phyloP scores from a whole-genome alignment of 1,140 invertebrate genomes.

The Drosophila ficusphila region DNA sequence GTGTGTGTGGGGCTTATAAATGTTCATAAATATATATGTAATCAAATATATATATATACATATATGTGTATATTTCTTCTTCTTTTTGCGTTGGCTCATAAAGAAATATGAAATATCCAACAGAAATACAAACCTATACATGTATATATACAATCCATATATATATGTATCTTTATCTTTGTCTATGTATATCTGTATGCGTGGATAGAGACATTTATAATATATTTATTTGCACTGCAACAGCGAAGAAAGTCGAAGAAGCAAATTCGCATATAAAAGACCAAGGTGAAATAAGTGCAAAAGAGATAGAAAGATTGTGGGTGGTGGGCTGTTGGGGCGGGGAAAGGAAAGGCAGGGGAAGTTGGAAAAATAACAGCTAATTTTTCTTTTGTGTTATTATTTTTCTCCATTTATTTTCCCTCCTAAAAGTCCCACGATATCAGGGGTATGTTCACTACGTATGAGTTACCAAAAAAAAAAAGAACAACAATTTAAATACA shows the following conservation, averaged over 20 bases:
- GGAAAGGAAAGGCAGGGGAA: background rate
- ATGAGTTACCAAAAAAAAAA: no score
- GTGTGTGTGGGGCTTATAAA: background rate
- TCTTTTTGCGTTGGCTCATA: conserved; percentile 40
- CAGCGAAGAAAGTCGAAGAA: conserved; percentile 43
- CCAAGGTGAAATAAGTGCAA: conserved; percentile 9
- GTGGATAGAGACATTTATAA: conserved; percentile 50
- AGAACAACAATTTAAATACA: no score
- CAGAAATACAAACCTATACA: conserved; percentile 19
- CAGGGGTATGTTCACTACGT: conserved; percentile 7
- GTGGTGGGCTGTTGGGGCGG: background rate
- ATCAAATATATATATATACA: background rate
- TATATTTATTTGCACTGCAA: conserved; percentile 59
- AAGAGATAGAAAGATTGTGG: conserved; percentile 12
- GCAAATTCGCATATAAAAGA: conserved; percentile 36
- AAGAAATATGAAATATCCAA: conserved; percentile 54
- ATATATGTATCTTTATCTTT: background rate
- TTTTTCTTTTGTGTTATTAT: conserved; percentile 37
- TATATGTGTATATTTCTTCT: conserved; percentile 25
- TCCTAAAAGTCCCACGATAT: background rate
- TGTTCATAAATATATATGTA: background rate
- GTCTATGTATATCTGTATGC: conserved; percentile 5
- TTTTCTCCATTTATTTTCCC: conserved; percentile 40
- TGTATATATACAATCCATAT: background rate
- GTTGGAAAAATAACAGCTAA: conserved; percentile 28